Conservation (phyloP, 2,797 vertebrate genomes). For the Furcifer pardalis region DNA sequence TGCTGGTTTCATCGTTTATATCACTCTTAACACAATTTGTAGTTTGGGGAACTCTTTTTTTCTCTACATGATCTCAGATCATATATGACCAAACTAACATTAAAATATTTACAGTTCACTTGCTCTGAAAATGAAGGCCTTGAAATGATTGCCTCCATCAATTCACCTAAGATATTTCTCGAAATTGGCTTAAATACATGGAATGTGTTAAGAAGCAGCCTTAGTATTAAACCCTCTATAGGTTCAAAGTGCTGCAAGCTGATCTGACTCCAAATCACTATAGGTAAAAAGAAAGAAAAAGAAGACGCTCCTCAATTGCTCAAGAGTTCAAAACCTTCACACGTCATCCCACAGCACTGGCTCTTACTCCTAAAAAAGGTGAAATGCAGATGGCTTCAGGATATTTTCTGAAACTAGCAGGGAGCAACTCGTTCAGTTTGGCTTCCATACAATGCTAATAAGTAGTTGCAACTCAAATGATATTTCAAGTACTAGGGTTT, state of each 20-base stretch:
- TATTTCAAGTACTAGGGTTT: constrained; percentile 13
- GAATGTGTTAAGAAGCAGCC: constrained; percentile 83
- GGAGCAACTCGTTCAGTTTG: background rate
- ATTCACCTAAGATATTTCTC: constrained; percentile 14
- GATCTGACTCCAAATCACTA: constrained; percentile 32
- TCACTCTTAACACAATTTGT: constrained; percentile 56
- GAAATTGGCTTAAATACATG: constrained; percentile 63
- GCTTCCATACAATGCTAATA: background rate
- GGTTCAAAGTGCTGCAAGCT: constrained; percentile 49
- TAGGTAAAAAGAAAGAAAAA: constrained; percentile 51
- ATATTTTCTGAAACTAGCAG: constrained; percentile 15
- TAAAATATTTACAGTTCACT: constrained; percentile 83
- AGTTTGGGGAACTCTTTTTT: constrained; percentile 57
- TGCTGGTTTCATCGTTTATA: constrained; percentile 66
- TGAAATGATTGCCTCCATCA: constrained; percentile 69
- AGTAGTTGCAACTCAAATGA: constrained; percentile 8
- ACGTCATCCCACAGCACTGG: constrained; percentile 34
- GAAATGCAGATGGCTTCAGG: background rate
- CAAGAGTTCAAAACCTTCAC: constrained; percentile 27
- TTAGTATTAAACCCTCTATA: constrained; percentile 45
- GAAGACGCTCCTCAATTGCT: constrained; percentile 36
- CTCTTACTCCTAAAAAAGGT: background rate
- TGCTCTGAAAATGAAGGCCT: constrained; percentile 68
- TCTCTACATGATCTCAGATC: constrained; percentile 79
- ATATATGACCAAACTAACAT: constrained; percentile 77